Conservation (phyloP, 2,113 vertebrate genomes). For the Spea bombifrons region DNA sequence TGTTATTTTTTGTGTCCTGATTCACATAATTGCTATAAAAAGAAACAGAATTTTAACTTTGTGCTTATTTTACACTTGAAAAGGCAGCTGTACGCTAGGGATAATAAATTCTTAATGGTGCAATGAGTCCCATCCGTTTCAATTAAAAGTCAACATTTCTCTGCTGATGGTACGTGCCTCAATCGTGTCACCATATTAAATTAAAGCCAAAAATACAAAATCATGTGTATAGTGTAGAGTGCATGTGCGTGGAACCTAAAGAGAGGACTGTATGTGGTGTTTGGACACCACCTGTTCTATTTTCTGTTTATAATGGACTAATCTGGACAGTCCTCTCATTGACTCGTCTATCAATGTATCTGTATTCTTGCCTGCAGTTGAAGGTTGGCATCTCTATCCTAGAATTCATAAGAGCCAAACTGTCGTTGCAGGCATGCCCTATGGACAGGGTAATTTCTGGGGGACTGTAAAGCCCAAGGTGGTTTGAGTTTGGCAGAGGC, state of each 20-base stretch:
- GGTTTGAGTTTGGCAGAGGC: no score
- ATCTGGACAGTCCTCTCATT: no score
- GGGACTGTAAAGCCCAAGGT: no score
- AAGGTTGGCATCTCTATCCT: no score
- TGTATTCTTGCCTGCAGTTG: no score
- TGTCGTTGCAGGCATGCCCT: no score
- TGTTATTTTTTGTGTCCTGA: background rate
- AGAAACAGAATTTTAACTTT: background rate
- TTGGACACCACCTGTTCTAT: no score
- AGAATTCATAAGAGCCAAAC: no score
- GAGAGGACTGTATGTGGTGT: no score
- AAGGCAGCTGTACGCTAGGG: slow-evolving; percentile 21
- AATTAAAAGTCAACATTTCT: slow-evolving; percentile 25
- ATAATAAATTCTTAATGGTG: slow-evolving; percentile 33
- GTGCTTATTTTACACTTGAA: slow-evolving; percentile 19
- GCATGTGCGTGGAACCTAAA: background rate
- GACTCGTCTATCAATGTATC: no score
- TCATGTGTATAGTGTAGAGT: background rate
- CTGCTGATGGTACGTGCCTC: background rate
- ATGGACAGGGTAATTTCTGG: no score
- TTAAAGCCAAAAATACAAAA: slow-evolving; percentile 4
- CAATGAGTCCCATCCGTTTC: slow-evolving; percentile 15
- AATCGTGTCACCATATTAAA: background rate
- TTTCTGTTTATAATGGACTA: no score
- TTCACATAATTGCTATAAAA: slow-evolving; percentile 14